Evolutionary conservation across 35 echinoderm and acorn worm genomes (phyloP), one percentile per base, ranked within the genome.

Genomic region (Holothuria glaberrima): DNA sequence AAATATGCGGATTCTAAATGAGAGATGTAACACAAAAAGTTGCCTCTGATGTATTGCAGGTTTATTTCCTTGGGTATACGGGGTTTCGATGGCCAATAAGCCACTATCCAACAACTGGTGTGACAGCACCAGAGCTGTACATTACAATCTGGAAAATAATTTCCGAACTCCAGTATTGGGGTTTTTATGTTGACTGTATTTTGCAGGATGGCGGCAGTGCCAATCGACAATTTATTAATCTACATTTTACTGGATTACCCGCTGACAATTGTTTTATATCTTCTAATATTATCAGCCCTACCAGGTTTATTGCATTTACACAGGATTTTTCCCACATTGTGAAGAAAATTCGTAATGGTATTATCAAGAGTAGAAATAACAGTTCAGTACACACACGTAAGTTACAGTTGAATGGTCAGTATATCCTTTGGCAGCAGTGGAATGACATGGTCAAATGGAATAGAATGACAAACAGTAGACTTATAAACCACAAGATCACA

Each of bases 271-370:
- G 5, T 6, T 83, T 52, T 26, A 19, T 59, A 4, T 9, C 44
- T 12, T 3, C 80, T 4, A 83, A 54, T 25, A 57, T 83, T 6
- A 38, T 83, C 12, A 22, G 16, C 26, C 44, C 19, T 22, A 56
- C 38, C 3, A 83, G 12, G 35, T 63, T 4, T 3, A 58, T 83
- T 3, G 80, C 24, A 4, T 19, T 57, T 19, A 5, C 4, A 9
- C 80, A 83, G 50, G 80, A 83, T 59, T 83, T 83, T 41, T 83
- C 80, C 80, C 80, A 83, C 35, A 59, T 4, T 26, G 50, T 83
- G 24, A 83, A 83, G 50, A 83, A 83, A 59, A 26, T 83, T 14
- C 3, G 80, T 9, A 83, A 83, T 34, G 56, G 80, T 2, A 3
- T 83, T 3, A 57, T 83, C 6, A 83, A 59, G 24, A 83, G 80